phyloP scores from a whole-genome alignment of 2,113 vertebrate genomes.

The Microcebus griseorufus region DNA sequence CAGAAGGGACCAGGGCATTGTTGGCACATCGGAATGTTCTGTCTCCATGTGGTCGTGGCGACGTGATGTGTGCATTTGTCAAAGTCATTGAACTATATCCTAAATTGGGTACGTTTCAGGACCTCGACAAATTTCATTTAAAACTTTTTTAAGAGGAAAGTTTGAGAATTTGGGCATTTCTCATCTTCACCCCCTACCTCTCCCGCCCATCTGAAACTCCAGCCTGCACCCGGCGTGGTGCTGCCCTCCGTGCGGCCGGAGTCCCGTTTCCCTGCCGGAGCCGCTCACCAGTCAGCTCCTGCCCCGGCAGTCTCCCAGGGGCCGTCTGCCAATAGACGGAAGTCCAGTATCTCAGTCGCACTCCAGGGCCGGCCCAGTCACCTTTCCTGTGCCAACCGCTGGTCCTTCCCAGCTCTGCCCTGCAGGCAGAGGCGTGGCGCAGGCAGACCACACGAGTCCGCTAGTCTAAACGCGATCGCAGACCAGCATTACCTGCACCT shows the following conservation, averaged over 20 bases:
- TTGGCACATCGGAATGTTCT: too few species aligned
- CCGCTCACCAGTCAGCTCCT: neutral
- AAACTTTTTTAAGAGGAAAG: neutral
- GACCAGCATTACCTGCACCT: too few species aligned
- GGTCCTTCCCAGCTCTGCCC: neutral
- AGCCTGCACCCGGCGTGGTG: rapidly evolving
- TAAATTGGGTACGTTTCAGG: neutral
- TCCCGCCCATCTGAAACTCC: neutral
- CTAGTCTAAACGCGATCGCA: neutral
- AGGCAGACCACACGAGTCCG: rapidly evolving
- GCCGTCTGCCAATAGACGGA: neutral
- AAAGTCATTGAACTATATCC: neutral
- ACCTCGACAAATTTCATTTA: neutral
- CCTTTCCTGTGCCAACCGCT: neutral
- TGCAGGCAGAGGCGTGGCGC: neutral
- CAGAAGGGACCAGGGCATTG: too few species aligned
- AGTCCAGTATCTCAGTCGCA: neutral
- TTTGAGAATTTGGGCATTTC: neutral
- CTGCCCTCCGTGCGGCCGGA: rapidly evolving
- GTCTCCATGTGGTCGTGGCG: neutral
- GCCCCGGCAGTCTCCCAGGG: neutral
- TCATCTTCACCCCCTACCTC: neutral
- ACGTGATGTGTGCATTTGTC: rapidly evolving
- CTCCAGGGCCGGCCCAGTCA: neutral
- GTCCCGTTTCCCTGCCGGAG: neutral